Evolutionary conservation across 2,113 vertebrate genomes (phyloP).

Genomic region (Etheostoma cragini): DNA sequence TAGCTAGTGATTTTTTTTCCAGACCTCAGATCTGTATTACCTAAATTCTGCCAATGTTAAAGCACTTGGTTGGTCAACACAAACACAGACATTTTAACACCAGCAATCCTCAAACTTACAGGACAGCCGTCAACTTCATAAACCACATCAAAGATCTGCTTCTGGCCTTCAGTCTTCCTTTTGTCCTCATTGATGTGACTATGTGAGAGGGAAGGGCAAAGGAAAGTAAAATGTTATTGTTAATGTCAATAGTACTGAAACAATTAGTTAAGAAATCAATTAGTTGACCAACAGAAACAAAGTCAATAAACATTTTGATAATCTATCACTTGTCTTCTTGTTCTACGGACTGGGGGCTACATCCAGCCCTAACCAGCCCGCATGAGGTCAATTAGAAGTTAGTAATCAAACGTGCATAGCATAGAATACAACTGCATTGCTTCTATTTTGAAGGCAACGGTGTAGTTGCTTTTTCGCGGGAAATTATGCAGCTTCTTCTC

Average conservation of each 20-base stretch:
- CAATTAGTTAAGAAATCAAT: too few species aligned
- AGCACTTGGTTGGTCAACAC: neutral
- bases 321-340: neutral
- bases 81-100: neutral
- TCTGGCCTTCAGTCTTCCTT: slow-evolving; percentile 98
- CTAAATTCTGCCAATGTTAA: neutral
- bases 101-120: slow-evolving; percentile 84
- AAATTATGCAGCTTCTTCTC: too few species aligned
- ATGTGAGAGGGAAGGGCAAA: neutral
- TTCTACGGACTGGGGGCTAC: too few species aligned
- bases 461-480: too few species aligned
- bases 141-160: slow-evolving; percentile 98
- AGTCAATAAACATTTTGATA: neutral
- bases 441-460: too few species aligned
- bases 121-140: slow-evolving; percentile 99
- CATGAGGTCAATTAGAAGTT: too few species aligned
- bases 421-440: too few species aligned
- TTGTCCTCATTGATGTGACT: slow-evolving; percentile 99
- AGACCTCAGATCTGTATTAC: too few species aligned
- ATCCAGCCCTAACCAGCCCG: too few species aligned
- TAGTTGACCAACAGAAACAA: neutral
- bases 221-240: neutral
- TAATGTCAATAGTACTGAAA: neutral
- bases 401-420: too few species aligned
- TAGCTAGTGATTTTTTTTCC: too few species aligned